These are phyloP conservation scores for Solea senegalensis DNA, from an alignment of 2,113 vertebrate species.

Conservation along the genomic window DNA sequence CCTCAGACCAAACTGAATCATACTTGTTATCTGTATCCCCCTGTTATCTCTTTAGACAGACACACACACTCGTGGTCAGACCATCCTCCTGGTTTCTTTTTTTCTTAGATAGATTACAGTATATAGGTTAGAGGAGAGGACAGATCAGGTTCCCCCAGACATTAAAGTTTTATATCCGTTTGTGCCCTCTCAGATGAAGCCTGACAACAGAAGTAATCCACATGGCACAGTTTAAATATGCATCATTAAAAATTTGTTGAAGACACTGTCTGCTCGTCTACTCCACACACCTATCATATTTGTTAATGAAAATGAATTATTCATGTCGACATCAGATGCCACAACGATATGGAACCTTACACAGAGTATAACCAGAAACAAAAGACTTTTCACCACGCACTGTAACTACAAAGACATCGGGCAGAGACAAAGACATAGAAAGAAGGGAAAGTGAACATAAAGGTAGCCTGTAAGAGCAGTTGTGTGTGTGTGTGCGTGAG, in stretches of 20 bases:
- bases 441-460: conserved; percentile 30
- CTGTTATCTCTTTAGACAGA: conserved; percentile 29
- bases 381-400: conserved; percentile 21
- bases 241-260: conserved; percentile 73
- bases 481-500: background rate
- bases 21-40: conserved; percentile 17
- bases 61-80: conserved; percentile 7
- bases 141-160: conserved; percentile 60
- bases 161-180: conserved; percentile 78
- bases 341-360: conserved; percentile 26
- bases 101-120: conserved; percentile 23
- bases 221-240: conserved; percentile 60
- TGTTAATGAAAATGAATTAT: conserved; percentile 73
- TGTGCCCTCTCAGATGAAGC: conserved; percentile 53
- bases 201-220: conserved; percentile 59
- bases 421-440: background rate
- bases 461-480: conserved; percentile 19
- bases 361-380: conserved; percentile 27
- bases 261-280: conserved; percentile 50
- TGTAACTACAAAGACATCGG: background rate
- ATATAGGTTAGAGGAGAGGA: conserved; percentile 38
- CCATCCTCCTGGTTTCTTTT: conserved; percentile 18
- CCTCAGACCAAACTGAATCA: conserved; percentile 3
- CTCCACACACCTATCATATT: conserved; percentile 51
- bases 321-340: conserved; percentile 63